Percentiles rank a stretch among this genome's conserved stretches.
Conservation (phyloP, 2,113 vertebrate species). For the Crotalus tigris region DNA sequence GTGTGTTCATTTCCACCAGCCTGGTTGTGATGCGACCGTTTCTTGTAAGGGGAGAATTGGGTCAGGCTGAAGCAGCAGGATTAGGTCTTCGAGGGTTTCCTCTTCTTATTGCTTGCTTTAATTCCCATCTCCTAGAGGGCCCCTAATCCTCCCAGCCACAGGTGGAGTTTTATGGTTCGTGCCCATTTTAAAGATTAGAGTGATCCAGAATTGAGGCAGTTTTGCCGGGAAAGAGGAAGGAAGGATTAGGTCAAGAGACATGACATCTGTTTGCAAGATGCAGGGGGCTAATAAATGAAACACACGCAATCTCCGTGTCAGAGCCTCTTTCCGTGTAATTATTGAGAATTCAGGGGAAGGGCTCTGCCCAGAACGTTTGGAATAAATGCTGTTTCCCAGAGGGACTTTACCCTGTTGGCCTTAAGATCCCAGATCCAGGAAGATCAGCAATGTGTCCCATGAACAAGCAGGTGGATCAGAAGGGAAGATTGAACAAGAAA, state of each 20-base stretch:
- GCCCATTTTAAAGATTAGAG: slow-evolving; percentile 81
- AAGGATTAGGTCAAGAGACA: slow-evolving; percentile 60
- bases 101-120: slow-evolving; percentile 69
- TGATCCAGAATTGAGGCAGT: slow-evolving; percentile 60
- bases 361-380: not conserved
- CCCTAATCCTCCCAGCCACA: slow-evolving; percentile 74
- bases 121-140: slow-evolving; percentile 71
- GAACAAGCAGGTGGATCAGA: not conserved
- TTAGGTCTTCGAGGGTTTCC: slow-evolving; percentile 77
- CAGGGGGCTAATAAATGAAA: slow-evolving; percentile 54
- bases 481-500: not conserved
- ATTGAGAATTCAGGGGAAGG: not conserved
- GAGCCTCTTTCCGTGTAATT: slow-evolving; percentile 43
- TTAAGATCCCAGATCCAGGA: not conserved
- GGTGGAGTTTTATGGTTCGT: slow-evolving; percentile 74
- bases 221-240: slow-evolving; percentile 55
- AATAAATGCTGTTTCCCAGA: not conserved
- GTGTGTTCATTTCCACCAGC: not conserved
- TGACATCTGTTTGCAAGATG: slow-evolving; percentile 68
- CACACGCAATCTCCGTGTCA: slow-evolving; percentile 50
- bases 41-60: slow-evolving; percentile 69
- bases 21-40: slow-evolving; percentile 35
- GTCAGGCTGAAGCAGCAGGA: slow-evolving; percentile 71
- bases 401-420: too few relatives aligned
- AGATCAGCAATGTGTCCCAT: not conserved